phyloP scores from a whole-genome alignment of 2,888 invertebrate genomes.

The Globia sparganii region DNA sequence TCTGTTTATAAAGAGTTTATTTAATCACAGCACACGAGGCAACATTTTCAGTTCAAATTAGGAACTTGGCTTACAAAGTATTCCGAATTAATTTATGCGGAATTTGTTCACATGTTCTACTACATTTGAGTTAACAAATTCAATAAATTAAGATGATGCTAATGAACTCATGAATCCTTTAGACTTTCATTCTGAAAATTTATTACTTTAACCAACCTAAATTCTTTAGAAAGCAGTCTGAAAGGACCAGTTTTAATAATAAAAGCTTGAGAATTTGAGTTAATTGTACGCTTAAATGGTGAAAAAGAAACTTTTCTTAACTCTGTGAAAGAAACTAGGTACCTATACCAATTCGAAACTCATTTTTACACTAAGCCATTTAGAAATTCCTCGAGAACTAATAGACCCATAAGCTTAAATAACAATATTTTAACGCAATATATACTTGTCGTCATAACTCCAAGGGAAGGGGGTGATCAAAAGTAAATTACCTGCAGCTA shows the following conservation, averaged over 20 bases:
- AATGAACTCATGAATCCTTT: slow-evolving; percentile 34
- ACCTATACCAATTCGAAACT: neutral
- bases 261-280: slow-evolving; percentile 22
- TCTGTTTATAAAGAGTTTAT: slow-evolving; percentile 48
- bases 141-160: slow-evolving; percentile 36
- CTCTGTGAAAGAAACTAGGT: neutral
- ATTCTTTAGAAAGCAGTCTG: slow-evolving; percentile 18
- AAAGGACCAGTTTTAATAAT: slow-evolving; percentile 26
- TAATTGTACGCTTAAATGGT: neutral
- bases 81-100: slow-evolving; percentile 46
- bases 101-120: slow-evolving; percentile 40
- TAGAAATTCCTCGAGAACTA: neutral
- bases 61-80: slow-evolving; percentile 48
- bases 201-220: slow-evolving; percentile 18
- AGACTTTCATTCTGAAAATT: slow-evolving; percentile 14
- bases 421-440: neutral
- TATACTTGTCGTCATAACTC: neutral
- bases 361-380: neutral
- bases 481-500: slow-evolving; percentile 35
- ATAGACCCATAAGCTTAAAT: neutral
- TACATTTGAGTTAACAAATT: slow-evolving; percentile 36
- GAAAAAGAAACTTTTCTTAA: neutral
- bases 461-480: slow-evolving; percentile 26
- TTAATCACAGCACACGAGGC: slow-evolving; percentile 46
- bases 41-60: slow-evolving; percentile 51